A percentile compares a stretch with the other conserved stretches of the same genome.
Evolutionary conservation across 2,888 invertebrate species (phyloP).

Genomic region (Limnephilus marmoratus): DNA sequence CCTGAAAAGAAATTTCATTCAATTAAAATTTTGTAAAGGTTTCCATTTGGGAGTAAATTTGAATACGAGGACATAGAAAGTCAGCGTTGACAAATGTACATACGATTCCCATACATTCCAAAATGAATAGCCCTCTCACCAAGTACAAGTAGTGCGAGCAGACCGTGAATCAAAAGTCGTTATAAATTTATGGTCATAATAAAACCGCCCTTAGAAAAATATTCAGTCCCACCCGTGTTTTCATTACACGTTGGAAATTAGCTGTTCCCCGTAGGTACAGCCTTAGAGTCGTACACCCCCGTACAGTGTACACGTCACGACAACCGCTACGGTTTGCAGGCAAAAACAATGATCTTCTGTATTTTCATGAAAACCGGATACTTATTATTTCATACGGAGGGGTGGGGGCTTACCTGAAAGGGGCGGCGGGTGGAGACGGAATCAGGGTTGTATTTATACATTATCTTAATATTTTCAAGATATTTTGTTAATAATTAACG

Average conservation of each 20-base stretch:
- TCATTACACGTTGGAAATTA: conserved; percentile 45
- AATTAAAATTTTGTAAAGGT: neutral
- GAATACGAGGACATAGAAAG: neutral
- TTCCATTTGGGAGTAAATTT: neutral
- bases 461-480: neutral
- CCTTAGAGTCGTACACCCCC: no score
- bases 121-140: neutral
- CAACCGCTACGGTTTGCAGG: conserved; percentile 35
- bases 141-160: neutral
- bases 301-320: neutral
- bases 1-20: neutral
- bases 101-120: neutral
- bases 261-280: conserved; percentile 20
- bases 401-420: conserved; percentile 44
- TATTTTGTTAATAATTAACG: neutral
- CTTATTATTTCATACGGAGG: conserved; percentile 62
- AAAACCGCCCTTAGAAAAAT: conserved; percentile 8
- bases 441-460: neutral
- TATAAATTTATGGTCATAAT: conserved; percentile 13
- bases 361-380: conserved; percentile 59
- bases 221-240: conserved; percentile 13
- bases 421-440: neutral
- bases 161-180: conserved; percentile 9
- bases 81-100: neutral
- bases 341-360: conserved; percentile 63